Base-by-base conservation (phyloP, 2,888 invertebrate genomes). In the Argyra leucocephala region DNA sequence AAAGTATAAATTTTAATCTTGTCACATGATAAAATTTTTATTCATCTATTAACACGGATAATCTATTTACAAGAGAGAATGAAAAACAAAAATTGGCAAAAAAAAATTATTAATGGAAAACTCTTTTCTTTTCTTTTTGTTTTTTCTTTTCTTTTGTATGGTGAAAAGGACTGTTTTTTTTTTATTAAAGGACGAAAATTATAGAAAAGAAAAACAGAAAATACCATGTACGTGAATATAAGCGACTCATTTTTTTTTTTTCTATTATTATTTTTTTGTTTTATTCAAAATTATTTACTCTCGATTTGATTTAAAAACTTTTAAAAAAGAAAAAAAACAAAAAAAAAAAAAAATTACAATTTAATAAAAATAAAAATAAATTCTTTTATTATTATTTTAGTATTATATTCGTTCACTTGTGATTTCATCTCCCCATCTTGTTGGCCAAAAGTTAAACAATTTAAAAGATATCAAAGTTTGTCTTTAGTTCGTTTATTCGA, bases 231-330 rank as follows among this genome's bases (percentile, higher is more conserved):
- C n/a, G n/a, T n/a, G n/a, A n/a, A n/a, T n/a, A n/a, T n/a, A n/a
- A n/a, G n/a, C n/a, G n/a, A n/a, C n/a, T n/a, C n/a, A 18, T 37
- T 48, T 9, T 48, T 48, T 18, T 48, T 48, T n/a, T 48, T 18
- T 15, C 18, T 48, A n/a, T 48, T 48, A n/a, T 48, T 48, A 18
- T 15, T 48, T 48, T 48, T 48, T 9, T 48, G 48, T 18, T 48
- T 9, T 48, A 18, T 18, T 48, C n/a, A 48, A 18, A 15, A 59
- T 59, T 59, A 59, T 59, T 59, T 59, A 59, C 59, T 59, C 59
- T 59, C 59, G 59, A 59, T 59, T 59, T 59, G 59, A 59, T 59
- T 59, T 18, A 59, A 59, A 59, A 59, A 59, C n/a, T 59, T 59
- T 59, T 59, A n/a, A n/a, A n/a, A n/a, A n/a, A n/a, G n/a, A n/a